Evolutionary conservation across 2,888 invertebrate genomes (phyloP).

Genomic region (Agonopterix heracliana): DNA sequence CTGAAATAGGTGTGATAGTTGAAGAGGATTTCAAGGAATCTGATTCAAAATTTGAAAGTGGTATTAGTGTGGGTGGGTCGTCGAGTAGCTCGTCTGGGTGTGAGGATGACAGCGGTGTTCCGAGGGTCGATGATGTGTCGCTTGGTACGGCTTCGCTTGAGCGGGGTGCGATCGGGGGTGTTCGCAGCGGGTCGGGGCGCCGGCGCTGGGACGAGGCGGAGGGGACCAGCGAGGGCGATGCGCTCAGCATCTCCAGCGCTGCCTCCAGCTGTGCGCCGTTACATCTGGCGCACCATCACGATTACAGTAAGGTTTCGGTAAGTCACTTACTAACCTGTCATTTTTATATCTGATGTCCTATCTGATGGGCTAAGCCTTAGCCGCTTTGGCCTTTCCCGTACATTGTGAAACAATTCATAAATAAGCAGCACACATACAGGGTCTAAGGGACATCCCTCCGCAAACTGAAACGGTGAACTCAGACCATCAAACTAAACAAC

Average conservation of each 20-base stretch:
- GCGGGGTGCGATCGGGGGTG: conserved; percentile 63
- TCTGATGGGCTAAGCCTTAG: background rate
- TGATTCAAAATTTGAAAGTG: conserved; percentile 54
- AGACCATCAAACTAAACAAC: too few species aligned
- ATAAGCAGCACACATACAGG: too few species aligned
- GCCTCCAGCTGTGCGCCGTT: conserved; percentile 67
- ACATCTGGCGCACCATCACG: conserved; percentile 60
- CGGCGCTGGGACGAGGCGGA: conserved; percentile 68
- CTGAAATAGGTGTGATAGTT: conserved; percentile 38
- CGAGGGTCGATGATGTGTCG: conserved; percentile 54
- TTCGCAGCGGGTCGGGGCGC: conserved; percentile 72
- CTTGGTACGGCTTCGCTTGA: conserved; percentile 68
- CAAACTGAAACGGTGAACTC: too few species aligned
- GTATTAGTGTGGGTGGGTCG: conserved; percentile 54
- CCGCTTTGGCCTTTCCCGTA: background rate
- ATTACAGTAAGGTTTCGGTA: conserved; percentile 69
- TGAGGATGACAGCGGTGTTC: conserved; percentile 61
- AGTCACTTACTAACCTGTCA: conserved; percentile 19
- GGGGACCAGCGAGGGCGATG: conserved; percentile 64
- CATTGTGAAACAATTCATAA: background rate
- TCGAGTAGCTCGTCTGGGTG: conserved; percentile 57
- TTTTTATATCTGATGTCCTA: background rate
- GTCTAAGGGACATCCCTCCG: too few species aligned
- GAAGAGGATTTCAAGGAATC: conserved; percentile 46
- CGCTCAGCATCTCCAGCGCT: conserved; percentile 66